A percentile compares a stretch with the other conserved stretches of the same genome.
Evolutionary conservation across 2,888 invertebrate genomes (phyloP).

Genomic region (Arge pagana): DNA sequence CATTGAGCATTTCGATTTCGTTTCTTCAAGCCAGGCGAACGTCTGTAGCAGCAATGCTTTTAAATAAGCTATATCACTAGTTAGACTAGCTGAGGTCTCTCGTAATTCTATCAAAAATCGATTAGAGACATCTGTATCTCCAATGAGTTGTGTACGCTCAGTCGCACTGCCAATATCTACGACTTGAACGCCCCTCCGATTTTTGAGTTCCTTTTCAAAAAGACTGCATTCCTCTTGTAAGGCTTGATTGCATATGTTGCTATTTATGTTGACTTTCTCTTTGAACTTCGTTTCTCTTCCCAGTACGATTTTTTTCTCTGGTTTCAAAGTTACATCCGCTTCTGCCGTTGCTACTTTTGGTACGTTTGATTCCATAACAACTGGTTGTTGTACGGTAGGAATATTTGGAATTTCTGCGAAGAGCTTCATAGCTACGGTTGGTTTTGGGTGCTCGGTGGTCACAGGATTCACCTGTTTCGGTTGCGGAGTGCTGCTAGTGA

Average conservation of each 20-base stretch:
- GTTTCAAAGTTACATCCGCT: conserved; percentile 29
- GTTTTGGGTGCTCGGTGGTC: conserved; percentile 30
- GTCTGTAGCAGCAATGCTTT: conserved; percentile 63
- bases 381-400: conserved; percentile 26
- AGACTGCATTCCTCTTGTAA: conserved; percentile 47
- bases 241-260: conserved; percentile 41
- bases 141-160: conserved; percentile 62
- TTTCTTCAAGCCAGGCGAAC: conserved; percentile 65
- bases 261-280: conserved; percentile 42
- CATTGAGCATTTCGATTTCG: conserved; percentile 59
- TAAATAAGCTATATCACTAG: conserved; percentile 64
- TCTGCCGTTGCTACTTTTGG: conserved; percentile 24
- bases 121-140: conserved; percentile 62
- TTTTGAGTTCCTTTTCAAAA: conserved; percentile 50
- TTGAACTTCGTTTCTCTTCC: conserved; percentile 26
- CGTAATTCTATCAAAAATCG: conserved; percentile 67
- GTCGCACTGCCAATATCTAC: conserved; percentile 64
- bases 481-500: conserved; percentile 43
- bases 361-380: conserved; percentile 32
- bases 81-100: conserved; percentile 65
- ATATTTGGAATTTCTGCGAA: conserved; percentile 34
- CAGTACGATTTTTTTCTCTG: conserved; percentile 15
- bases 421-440: conserved; percentile 29
- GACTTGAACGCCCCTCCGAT: conserved; percentile 36
- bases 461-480: conserved; percentile 33